Percentiles rank a stretch among this genome's conserved stretches.
phyloP scores from a whole-genome alignment of 53 echinoderm and acorn worm genomes.

The Zoroaster sp. region DNA sequence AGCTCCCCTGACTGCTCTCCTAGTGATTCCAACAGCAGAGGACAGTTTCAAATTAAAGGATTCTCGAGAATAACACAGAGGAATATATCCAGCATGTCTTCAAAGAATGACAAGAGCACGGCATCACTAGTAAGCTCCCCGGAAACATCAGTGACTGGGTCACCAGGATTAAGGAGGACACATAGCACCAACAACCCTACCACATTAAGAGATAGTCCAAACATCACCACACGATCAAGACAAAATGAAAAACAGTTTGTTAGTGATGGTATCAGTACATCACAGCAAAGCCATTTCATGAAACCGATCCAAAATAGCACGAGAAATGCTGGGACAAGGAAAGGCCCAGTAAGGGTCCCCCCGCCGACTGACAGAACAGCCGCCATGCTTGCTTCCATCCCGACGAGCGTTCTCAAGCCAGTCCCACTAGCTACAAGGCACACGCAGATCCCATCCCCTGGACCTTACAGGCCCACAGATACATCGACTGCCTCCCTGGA shows the following conservation, averaged over 20 bases:
- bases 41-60: background rate
- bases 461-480: constrained; percentile 44
- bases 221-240: background rate
- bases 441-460: constrained; percentile 38
- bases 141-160: background rate
- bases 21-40: background rate
- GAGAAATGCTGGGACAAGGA: background rate
- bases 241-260: background rate
- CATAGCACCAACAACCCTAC: background rate
- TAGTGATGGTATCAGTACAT: background rate
- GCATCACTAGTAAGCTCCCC: background rate
- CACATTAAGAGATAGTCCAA: background rate
- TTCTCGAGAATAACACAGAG: background rate
- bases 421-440: constrained; percentile 33
- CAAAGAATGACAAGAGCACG: background rate
- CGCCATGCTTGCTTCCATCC: background rate
- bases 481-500: constrained; percentile 63
- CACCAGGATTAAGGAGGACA: background rate
- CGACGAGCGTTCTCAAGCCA: background rate
- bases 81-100: background rate
- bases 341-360: constrained; percentile 6
- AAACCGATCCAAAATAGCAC: constrained; percentile 16
- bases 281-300: background rate
- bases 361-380: constrained; percentile 8
- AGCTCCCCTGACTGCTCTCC: background rate